Percentiles rank a stretch among this genome's conserved stretches.
These are phyloP conservation scores for Phacellophora camtschatica DNA, from an alignment of 30 jellyfish, hydroid and myxozoan genomes.

Conservation along the genomic window DNA sequence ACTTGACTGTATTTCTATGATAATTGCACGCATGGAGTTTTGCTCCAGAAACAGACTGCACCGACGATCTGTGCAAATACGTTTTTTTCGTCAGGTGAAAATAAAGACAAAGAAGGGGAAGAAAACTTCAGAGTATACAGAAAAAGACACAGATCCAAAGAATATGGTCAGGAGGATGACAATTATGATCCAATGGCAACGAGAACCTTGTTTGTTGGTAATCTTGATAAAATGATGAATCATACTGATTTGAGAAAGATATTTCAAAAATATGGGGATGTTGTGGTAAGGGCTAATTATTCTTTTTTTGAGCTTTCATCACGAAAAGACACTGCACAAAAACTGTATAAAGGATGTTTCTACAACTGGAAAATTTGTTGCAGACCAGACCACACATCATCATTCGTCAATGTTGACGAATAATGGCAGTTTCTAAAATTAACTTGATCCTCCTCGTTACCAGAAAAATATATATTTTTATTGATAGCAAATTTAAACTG, in stretches of 20 bases:
- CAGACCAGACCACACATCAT: no score
- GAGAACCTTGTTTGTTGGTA: constrained; percentile 98
- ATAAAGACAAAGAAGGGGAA: constrained; percentile 76
- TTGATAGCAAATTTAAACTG: no score
- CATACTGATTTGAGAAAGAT: constrained; percentile 87
- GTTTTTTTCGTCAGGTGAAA: constrained; percentile 35
- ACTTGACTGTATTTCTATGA: no score
- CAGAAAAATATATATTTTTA: no score
- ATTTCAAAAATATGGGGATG: constrained; percentile 95
- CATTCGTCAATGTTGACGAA: no score
- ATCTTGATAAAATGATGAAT: constrained; percentile 86
- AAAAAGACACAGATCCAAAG: constrained; percentile 51
- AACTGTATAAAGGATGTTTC: no score
- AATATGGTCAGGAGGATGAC: constrained; percentile 66
- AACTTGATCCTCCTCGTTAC: no score
- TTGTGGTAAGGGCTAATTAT: constrained; percentile 73
- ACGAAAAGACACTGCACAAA: no score
- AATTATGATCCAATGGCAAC: constrained; percentile 97
- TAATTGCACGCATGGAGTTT: no score
- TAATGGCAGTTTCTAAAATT: no score
- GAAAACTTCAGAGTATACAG: constrained; percentile 33
- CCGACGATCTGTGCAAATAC: background rate
- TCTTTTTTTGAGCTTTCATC: background rate
- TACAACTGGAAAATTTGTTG: no score
- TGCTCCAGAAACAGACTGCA: no score